A percentile compares a stretch with the other conserved stretches of the same genome.
Evolutionary conservation across 2,888 invertebrate genomes (phyloP).

Genomic region (Stramonita haemastoma): DNA sequence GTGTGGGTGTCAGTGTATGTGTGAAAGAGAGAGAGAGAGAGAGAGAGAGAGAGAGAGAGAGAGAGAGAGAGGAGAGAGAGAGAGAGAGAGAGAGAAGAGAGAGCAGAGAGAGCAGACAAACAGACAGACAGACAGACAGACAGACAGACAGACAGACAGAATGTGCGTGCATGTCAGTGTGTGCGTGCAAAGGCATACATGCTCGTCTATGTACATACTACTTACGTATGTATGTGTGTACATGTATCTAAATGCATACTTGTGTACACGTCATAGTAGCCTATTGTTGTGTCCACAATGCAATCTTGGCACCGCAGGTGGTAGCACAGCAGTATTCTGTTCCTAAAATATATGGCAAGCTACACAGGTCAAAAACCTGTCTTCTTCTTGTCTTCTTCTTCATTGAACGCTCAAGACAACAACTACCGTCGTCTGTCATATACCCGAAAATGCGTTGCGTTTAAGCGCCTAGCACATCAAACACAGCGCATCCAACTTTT

Average conservation of each 20-base stretch:
- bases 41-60: neutral
- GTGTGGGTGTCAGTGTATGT: too few relatives aligned
- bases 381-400: neutral
- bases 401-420: too few relatives aligned
- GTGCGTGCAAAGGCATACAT: too few relatives aligned
- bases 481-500: too few relatives aligned
- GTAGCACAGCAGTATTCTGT: neutral
- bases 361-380: neutral
- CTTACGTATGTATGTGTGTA: too few relatives aligned
- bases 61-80: neutral
- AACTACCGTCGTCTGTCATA: too few relatives aligned
- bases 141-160: neutral
- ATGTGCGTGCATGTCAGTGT: too few relatives aligned
- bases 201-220: too few relatives aligned
- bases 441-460: too few relatives aligned
- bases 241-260: too few relatives aligned
- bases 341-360: neutral
- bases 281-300: neutral
- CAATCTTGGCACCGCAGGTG: neutral
- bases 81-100: neutral
- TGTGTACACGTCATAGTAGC: too few relatives aligned
- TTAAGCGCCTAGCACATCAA: too few relatives aligned
- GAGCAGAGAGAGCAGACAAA: neutral
- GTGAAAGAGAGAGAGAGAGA: neutral
- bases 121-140: neutral